These are phyloP conservation scores for Capricornis sumatraensis DNA, from an alignment of 2,113 vertebrate species.

Conservation along the genomic window DNA sequence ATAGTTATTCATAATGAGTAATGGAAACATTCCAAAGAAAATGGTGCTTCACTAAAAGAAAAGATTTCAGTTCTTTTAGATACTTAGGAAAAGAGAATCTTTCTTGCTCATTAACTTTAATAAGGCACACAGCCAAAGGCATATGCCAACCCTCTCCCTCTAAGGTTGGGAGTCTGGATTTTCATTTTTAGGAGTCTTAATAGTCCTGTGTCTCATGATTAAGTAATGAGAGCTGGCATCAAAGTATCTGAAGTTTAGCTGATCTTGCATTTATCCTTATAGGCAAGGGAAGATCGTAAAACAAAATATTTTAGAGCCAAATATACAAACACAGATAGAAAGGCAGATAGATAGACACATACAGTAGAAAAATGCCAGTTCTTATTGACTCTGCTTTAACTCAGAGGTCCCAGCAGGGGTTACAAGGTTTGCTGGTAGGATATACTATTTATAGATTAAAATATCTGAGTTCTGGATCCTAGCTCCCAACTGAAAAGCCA, in stretches of 20 bases:
- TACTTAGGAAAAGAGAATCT: slow-evolving; percentile 51
- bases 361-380: neutral
- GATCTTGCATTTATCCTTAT: slow-evolving; percentile 80
- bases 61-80: slow-evolving; percentile 39
- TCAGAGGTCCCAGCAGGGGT: neutral
- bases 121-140: slow-evolving; percentile 79
- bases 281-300: slow-evolving; percentile 73
- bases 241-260: slow-evolving; percentile 80
- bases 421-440: neutral
- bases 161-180: slow-evolving; percentile 68
- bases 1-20: neutral
- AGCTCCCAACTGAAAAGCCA: neutral
- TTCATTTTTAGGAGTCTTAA: slow-evolving; percentile 82
- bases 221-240: slow-evolving; percentile 83
- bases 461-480: neutral
- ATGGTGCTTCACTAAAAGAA: neutral
- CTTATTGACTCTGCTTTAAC: neutral
- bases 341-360: neutral
- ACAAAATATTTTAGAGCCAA: slow-evolving; percentile 69
- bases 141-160: slow-evolving; percentile 75
- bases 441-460: neutral
- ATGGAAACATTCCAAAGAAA: slow-evolving; percentile 1
- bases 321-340: slow-evolving; percentile 22
- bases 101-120: slow-evolving; percentile 81
- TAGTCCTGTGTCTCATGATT: slow-evolving; percentile 82